Percentiles rank a stretch among this genome's conserved stretches.
phyloP scores from a whole-genome alignment of 2,113 vertebrate species.

The Donacobius atricapilla region DNA sequence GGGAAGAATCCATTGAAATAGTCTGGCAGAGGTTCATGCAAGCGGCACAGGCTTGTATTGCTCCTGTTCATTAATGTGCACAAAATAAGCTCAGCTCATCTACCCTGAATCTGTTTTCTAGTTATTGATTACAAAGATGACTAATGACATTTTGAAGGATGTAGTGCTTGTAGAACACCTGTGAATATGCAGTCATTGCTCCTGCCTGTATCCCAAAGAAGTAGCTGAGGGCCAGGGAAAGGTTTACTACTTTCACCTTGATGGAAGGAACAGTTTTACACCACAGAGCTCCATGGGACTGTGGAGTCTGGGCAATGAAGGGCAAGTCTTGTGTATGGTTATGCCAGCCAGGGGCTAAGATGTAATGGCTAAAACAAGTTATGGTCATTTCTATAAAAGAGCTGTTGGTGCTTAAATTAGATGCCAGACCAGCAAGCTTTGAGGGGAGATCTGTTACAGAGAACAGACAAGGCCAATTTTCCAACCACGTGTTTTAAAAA shows the following conservation, averaged over 20 bases:
- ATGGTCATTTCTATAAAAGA: not conserved
- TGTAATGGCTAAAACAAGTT: not conserved
- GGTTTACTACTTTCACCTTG: not conserved
- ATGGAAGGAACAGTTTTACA: not conserved
- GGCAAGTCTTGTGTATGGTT: not conserved
- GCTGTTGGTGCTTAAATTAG: not conserved
- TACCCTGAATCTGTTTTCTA: not conserved
- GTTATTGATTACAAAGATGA: not conserved
- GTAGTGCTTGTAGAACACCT: not conserved
- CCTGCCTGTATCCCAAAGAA: not conserved
- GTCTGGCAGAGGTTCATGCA: not conserved
- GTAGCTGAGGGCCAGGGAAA: not conserved
- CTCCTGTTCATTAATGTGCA: not conserved
- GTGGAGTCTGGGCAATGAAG: not conserved
- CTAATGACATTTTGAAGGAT: not conserved
- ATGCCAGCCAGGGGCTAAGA: not conserved
- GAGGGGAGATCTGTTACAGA: not conserved
- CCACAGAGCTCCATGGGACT: not conserved
- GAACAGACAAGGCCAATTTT: not conserved
- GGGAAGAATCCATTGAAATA: not conserved
- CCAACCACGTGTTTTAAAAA: slow-evolving; percentile 3
- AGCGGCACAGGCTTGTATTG: not conserved
- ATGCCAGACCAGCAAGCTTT: not conserved
- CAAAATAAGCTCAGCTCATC: not conserved
- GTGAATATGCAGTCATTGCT: not conserved